A percentile compares a stretch with the other conserved stretches of the same genome.
These are phyloP conservation scores for Dromiciops gliroides DNA, from an alignment of 2,113 vertebrate species.

Conservation along the genomic window DNA sequence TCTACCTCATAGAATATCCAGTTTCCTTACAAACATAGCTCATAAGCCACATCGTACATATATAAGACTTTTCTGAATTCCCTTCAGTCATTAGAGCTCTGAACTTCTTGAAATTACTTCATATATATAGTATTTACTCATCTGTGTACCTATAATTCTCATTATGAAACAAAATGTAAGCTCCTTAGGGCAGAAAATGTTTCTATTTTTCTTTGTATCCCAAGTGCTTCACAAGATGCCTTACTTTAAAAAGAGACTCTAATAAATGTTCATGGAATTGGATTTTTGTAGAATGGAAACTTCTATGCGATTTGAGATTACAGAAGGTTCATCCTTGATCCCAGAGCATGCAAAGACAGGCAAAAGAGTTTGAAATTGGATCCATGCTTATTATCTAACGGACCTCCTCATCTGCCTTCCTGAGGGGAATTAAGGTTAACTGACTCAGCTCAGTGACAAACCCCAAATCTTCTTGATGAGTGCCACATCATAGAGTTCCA, in stretches of 20 bases:
- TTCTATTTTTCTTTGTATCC: neutral
- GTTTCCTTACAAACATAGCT: neutral
- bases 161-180: neutral
- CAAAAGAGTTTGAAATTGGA: conserved; percentile 63
- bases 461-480: conserved; percentile 64
- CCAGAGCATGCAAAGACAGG: neutral
- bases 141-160: neutral
- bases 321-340: conserved; percentile 16
- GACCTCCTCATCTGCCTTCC: conserved; percentile 50
- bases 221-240: neutral
- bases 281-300: conserved; percentile 1
- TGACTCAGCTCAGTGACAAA: conserved; percentile 69
- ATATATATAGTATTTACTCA: neutral
- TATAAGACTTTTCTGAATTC: neutral
- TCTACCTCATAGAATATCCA: neutral
- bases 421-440: conserved; percentile 62
- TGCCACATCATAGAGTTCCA: conserved; percentile 35
- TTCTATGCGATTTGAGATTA: neutral
- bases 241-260: neutral
- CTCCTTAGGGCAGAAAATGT: neutral
- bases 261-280: neutral
- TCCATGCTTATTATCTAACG: conserved; percentile 70
- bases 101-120: neutral
- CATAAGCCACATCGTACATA: neutral
- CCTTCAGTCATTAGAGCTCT: neutral